These are phyloP conservation scores for Neoitamus cyanurus DNA, from an alignment of 2,888 invertebrate species.

Conservation along the genomic window DNA sequence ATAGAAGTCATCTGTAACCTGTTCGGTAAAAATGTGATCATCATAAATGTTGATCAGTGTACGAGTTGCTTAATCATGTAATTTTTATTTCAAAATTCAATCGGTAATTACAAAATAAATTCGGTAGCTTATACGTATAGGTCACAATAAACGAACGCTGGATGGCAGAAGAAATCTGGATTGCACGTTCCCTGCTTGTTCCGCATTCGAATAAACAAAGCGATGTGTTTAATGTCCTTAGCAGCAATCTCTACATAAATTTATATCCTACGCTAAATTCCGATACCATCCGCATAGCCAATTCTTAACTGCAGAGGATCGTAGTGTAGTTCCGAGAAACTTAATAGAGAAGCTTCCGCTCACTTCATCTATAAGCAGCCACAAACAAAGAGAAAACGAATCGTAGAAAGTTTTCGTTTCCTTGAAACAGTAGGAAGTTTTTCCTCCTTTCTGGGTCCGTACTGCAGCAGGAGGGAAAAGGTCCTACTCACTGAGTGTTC, in stretches of 20 bases:
- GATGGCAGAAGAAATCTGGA: neutral
- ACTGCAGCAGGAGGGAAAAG: neutral
- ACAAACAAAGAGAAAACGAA: neutral
- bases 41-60: too few species aligned
- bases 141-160: neutral
- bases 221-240: neutral
- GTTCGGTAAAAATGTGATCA: too few species aligned
- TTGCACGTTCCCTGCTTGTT: neutral
- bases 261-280: neutral
- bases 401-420: neutral
- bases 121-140: neutral
- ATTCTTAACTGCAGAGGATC: neutral
- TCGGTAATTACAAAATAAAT: neutral
- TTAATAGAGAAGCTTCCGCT: neutral
- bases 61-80: too few species aligned
- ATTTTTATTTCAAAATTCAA: neutral
- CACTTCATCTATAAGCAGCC: neutral
- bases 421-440: neutral
- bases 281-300: neutral
- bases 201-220: neutral
- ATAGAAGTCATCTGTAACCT: too few species aligned
- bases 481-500: conserved; percentile 23
- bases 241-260: neutral
- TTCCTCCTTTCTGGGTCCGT: neutral
- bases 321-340: neutral